Percentiles rank a stretch among this genome's conserved stretches.
Conservation (phyloP, 2,888 invertebrate species). For the Brenthis hecate region DNA sequence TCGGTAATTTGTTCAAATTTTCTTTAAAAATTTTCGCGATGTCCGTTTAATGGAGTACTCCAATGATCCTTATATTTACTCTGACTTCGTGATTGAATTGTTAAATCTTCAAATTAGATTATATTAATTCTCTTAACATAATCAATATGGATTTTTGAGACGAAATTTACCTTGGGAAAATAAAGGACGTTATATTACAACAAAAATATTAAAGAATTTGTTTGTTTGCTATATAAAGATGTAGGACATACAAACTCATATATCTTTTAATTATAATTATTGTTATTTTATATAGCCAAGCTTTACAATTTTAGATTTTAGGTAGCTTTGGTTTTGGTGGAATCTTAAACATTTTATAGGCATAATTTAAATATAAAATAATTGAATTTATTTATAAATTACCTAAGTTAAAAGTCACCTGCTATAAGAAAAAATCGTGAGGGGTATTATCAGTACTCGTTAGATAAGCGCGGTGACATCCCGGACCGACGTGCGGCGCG, state of each 20-base stretch:
- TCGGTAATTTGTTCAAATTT: constrained; percentile 77
- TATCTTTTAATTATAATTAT: too few relatives aligned
- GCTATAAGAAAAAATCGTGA: constrained; percentile 40
- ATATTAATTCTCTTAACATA: constrained; percentile 50
- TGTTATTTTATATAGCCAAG: too few relatives aligned
- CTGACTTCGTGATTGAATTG: constrained; percentile 65
- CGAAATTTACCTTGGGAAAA: not conserved
- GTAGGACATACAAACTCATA: too few relatives aligned
- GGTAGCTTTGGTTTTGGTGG: too few relatives aligned
- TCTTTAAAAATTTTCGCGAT: constrained; percentile 69
- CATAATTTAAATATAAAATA: not conserved
- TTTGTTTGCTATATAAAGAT: too few relatives aligned
- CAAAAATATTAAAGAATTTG: too few relatives aligned
- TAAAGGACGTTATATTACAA: not conserved
- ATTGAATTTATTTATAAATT: constrained; percentile 6
- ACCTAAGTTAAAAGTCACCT: constrained; percentile 37
- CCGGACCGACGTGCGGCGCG: constrained; percentile 46
- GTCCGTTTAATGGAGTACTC: constrained; percentile 73
- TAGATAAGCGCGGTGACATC: constrained; percentile 51
- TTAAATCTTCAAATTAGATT: constrained; percentile 57
- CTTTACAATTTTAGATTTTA: too few relatives aligned
- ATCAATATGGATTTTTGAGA: constrained; percentile 22
- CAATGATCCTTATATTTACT: constrained; percentile 62
- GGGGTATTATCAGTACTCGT: constrained; percentile 51
- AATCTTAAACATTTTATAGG: too few relatives aligned